phyloP scores from a whole-genome alignment of 2,888 invertebrate genomes.

The Sphinx pinastri region DNA sequence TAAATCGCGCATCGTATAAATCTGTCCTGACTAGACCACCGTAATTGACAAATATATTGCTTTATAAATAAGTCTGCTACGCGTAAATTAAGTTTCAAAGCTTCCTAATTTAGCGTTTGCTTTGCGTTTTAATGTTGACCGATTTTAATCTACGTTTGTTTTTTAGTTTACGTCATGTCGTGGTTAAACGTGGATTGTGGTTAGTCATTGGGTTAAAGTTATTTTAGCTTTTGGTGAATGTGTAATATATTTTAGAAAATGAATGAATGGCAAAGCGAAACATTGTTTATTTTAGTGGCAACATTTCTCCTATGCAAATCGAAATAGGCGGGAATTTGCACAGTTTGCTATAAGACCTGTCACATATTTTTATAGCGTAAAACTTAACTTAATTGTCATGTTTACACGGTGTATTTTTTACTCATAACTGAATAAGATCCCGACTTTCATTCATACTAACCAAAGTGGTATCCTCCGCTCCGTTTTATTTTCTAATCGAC shows the following conservation, averaged over 20 bases:
- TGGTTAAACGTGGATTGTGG: not conserved
- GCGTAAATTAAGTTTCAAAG: slow-evolving; percentile 63
- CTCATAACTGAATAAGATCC: not conserved
- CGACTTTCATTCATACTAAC: not conserved
- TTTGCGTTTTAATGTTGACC: slow-evolving; percentile 47
- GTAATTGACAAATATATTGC: slow-evolving; percentile 73
- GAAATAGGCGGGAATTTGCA: too few species aligned
- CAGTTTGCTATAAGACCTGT: too few species aligned
- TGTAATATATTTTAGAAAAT: not conserved
- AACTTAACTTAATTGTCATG: too few species aligned
- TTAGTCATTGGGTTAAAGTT: slow-evolving; percentile 10
- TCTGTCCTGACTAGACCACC: slow-evolving; percentile 56
- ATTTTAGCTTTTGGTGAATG: not conserved
- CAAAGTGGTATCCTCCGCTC: not conserved
- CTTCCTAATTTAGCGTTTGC: slow-evolving; percentile 58
- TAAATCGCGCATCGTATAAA: slow-evolving; percentile 45
- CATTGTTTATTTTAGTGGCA: not conserved
- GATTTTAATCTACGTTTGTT: slow-evolving; percentile 41
- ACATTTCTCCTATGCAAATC: not conserved
- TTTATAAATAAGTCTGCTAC: slow-evolving; percentile 62
- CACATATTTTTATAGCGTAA: too few species aligned
- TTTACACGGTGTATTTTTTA: too few species aligned
- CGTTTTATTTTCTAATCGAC: not conserved
- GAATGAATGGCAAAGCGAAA: not conserved
- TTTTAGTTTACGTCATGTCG: slow-evolving; percentile 18